Percentiles rank a stretch among this genome's conserved stretches.
Conservation (phyloP, 2,888 invertebrate genomes). For the Euphydryas editha region DNA sequence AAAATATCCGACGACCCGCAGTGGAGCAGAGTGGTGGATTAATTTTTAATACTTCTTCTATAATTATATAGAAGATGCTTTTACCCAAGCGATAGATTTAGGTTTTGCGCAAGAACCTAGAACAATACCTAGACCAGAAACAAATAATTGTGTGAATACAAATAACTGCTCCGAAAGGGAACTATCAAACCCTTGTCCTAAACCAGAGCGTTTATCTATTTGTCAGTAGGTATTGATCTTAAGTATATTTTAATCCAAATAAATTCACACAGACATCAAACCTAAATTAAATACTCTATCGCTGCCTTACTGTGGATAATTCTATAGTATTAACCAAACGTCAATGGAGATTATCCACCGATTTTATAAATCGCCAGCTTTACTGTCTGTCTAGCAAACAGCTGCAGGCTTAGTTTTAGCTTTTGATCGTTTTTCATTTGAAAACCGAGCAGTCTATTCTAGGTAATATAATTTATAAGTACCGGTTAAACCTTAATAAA, state of each 20-base stretch:
- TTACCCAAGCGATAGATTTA: too few species aligned
- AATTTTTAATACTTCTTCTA: too few species aligned
- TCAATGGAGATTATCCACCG: slow-evolving; percentile 20
- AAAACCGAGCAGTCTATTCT: slow-evolving; percentile 13
- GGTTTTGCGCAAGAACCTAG: too few species aligned
- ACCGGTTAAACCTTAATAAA: neutral
- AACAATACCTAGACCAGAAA: too few species aligned
- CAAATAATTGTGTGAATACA: too few species aligned
- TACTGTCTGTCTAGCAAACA: slow-evolving; percentile 35
- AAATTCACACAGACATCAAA: neutral
- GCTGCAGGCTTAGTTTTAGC: slow-evolving; percentile 30
- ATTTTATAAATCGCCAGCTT: slow-evolving; percentile 34
- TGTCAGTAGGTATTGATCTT: neutral
- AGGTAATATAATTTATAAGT: neutral
- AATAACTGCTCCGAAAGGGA: too few species aligned
- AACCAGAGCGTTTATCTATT: too few species aligned
- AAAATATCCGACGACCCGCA: too few species aligned
- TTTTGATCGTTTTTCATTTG: slow-evolving; percentile 36
- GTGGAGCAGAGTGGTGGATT: too few species aligned
- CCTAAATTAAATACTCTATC: neutral
- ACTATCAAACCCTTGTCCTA: too few species aligned
- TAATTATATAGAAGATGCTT: too few species aligned
- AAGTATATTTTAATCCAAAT: neutral
- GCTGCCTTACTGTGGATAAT: slow-evolving; percentile 15
- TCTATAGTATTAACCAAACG: slow-evolving; percentile 26